These are phyloP conservation scores for Aphidius ervi DNA, from an alignment of 1,140 invertebrate genomes.

Conservation along the genomic window DNA sequence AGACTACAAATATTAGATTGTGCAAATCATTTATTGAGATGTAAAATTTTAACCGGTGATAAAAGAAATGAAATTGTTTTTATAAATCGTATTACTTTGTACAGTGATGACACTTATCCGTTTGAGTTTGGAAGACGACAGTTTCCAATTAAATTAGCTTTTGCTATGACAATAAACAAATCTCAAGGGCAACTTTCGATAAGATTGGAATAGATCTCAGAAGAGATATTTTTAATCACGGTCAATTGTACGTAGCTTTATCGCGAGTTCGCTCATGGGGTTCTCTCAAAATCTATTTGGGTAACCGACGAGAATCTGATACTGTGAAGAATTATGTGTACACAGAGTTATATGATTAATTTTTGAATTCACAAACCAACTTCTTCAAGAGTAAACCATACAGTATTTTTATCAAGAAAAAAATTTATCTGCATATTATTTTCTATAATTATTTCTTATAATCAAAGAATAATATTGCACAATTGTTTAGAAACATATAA, in stretches of 20 bases:
- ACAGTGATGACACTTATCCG: slow-evolving; percentile 18
- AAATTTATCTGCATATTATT: too few relatives aligned
- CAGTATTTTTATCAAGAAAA: too few relatives aligned
- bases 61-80: slow-evolving; percentile 18
- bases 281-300: slow-evolving; percentile 9
- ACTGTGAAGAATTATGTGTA: slow-evolving; percentile 1
- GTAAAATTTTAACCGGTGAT: slow-evolving; percentile 18
- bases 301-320: background rate
- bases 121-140: slow-evolving; percentile 25
- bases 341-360: background rate
- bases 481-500: too few relatives aligned
- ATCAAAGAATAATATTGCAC: too few relatives aligned
- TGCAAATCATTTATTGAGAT: slow-evolving; percentile 21
- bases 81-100: slow-evolving; percentile 20
- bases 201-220: slow-evolving; percentile 37
- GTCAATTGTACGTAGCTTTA: slow-evolving; percentile 36
- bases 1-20: slow-evolving; percentile 23
- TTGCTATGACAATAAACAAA: slow-evolving; percentile 50
- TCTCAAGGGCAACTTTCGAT: slow-evolving; percentile 28
- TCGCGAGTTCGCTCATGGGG: slow-evolving; percentile 25
- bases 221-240: slow-evolving; percentile 28
- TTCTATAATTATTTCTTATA: too few relatives aligned
- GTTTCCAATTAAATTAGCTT: slow-evolving; percentile 43
- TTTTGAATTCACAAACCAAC: too few relatives aligned
- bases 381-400: too few relatives aligned